Evolutionary conservation across 2,888 invertebrate genomes (phyloP), one percentile per base, ranked within the genome.

Genomic region (Aproaerema taeniolella): DNA sequence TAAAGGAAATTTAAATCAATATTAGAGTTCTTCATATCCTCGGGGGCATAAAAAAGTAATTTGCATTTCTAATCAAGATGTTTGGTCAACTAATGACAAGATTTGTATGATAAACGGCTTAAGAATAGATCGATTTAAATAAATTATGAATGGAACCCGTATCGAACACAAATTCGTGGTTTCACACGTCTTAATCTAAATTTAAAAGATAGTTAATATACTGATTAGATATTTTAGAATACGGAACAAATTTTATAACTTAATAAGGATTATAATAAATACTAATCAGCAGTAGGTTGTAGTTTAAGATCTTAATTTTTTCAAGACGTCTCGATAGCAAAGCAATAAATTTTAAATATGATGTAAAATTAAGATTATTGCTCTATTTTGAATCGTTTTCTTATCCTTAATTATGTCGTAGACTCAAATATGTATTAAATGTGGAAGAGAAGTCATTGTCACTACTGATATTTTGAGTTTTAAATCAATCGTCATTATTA

Each of bases 51-150:
- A 32, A 35, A 31, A 35, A 25, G 3, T 16, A 29, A 66, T 67
- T 65, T 54, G 58, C 60, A 67, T 67, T 20, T 31, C 39, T 60
- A 58, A 70, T 67, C 53, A 58, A 60, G 58, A 58, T 46, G 52
- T 64, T 58, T 61, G 57, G 50, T 41, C 43, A 52, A 55, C 61
- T 64, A 65, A 63, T 57, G 60, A 56, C 50, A 51, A 60, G 47
- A 55, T 60, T 58, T 56, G 49, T 49, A 64, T 66, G 63, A 62
- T 63, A 63, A 64, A 61, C 56, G 37, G 40, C 41, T 42, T 40
- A 33, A 47, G 38, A 47, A 52, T 52, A 41, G 49, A 39, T 43
- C 25, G 34, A 33, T 34, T 44, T 44, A 50, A 50, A 49, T 46
- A 48, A 46, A 45, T 44, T 43, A 49, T 42, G 41, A 38, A 46